phyloP scores from a whole-genome alignment of 2,888 invertebrate species.

The Macropis europaea region DNA sequence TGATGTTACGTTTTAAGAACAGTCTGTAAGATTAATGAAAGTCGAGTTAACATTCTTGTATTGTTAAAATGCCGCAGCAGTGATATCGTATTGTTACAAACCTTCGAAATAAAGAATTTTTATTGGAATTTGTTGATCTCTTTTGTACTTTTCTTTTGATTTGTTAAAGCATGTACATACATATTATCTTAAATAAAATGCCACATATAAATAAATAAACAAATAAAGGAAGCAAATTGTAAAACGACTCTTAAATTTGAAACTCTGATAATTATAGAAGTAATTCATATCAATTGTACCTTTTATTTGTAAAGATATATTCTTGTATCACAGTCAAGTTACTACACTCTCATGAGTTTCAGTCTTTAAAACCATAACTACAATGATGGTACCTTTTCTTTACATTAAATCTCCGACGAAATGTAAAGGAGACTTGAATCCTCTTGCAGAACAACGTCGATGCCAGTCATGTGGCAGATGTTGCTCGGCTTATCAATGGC shows the following conservation, averaged over 20 bases:
- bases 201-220: conserved; percentile 11
- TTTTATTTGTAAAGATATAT: conserved; percentile 15
- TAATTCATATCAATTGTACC: not conserved
- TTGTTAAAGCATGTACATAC: conserved; percentile 6
- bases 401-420: not conserved
- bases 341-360: not conserved
- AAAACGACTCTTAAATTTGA: not conserved
- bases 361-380: conserved; percentile 9
- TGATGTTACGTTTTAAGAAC: conserved; percentile 45
- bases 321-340: not conserved
- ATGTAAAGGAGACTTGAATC: conserved; percentile 25
- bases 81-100: conserved; percentile 2
- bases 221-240: not conserved
- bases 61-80: not conserved
- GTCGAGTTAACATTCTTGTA: not conserved
- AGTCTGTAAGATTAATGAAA: conserved; percentile 8
- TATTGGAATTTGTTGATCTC: not conserved
- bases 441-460: conserved; percentile 38
- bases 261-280: not conserved
- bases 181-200: not conserved
- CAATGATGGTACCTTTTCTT: conserved; percentile 16
- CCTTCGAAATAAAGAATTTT: conserved; percentile 1
- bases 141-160: conserved; percentile 1
- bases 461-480: conserved; percentile 68
- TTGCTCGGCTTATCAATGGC: conserved; percentile 40